Conservation (phyloP, 2,888 invertebrate species). For the Cantharis rufa region DNA sequence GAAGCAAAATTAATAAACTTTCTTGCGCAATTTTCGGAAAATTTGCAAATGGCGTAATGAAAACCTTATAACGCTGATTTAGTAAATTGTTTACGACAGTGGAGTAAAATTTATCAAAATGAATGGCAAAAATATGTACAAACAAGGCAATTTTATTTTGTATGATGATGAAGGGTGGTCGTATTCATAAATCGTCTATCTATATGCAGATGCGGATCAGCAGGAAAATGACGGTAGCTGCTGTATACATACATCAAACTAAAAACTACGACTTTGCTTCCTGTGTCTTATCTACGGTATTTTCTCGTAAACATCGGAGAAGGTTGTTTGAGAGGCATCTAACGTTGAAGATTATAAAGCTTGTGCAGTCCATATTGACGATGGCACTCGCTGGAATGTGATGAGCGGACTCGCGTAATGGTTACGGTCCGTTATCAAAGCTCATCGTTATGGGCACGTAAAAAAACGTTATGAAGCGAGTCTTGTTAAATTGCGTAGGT, state of each 20-base stretch:
- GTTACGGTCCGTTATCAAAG: conserved; percentile 47
- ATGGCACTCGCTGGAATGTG: conserved; percentile 41
- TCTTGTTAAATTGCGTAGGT: conserved; percentile 48
- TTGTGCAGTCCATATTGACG: conserved; percentile 21
- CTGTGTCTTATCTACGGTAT: conserved; percentile 14
- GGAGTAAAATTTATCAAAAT: conserved; percentile 16
- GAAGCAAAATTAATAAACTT: not conserved
- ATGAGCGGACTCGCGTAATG: conserved; percentile 46
- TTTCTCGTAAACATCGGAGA: conserved; percentile 23
- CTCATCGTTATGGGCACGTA: conserved; percentile 47
- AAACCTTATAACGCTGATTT: conserved; percentile 4
- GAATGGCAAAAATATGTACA: conserved; percentile 16
- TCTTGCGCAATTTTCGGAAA: not conserved
- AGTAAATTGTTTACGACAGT: conserved; percentile 8
- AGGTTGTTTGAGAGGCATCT: conserved; percentile 25
- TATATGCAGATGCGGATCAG: conserved; percentile 40
- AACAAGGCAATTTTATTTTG: conserved; percentile 21
- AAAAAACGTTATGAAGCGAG: conserved; percentile 45
- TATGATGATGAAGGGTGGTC: conserved; percentile 5
- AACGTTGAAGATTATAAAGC: conserved; percentile 34
- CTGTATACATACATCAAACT: conserved; percentile 24
- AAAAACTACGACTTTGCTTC: conserved; percentile 25
- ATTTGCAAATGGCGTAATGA: not conserved
- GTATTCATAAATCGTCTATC: conserved; percentile 39
- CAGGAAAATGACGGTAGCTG: conserved; percentile 22